Evolutionary conservation across 2,888 invertebrate species (phyloP).

Genomic region (Acronicta psi): DNA sequence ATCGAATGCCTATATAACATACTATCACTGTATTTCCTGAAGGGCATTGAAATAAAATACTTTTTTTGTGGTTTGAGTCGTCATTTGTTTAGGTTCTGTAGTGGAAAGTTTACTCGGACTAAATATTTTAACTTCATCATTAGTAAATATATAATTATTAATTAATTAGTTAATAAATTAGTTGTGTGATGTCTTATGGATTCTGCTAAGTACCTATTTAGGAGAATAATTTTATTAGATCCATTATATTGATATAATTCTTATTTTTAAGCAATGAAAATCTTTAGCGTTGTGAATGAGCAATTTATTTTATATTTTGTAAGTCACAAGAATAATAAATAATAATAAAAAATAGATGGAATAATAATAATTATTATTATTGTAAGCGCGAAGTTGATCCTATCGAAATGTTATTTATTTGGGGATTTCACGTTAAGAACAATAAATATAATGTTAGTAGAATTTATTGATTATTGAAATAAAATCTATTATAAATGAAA

Average conservation of each 20-base stretch:
- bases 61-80: neutral
- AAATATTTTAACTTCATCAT: conserved; percentile 8
- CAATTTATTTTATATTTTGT: conserved; percentile 56
- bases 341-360: conserved; percentile 29
- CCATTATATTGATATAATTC: conserved; percentile 20
- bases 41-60: no score
- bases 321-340: conserved; percentile 47
- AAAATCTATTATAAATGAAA: conserved; percentile 42
- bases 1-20: no score
- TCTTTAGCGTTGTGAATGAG: conserved; percentile 64
- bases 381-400: conserved; percentile 58
- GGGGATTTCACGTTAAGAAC: conserved; percentile 57
- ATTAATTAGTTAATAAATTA: conserved; percentile 20
- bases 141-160: conserved; percentile 7
- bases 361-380: conserved; percentile 37
- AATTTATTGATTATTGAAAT: conserved; percentile 75
- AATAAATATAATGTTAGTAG: conserved; percentile 66
- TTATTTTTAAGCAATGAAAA: conserved; percentile 44
- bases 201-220: conserved; percentile 25
- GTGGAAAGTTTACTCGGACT: conserved; percentile 10
- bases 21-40: no score
- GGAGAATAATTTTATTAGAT: conserved; percentile 25
- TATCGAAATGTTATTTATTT: conserved; percentile 69
- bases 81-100: neutral
- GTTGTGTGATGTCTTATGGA: conserved; percentile 27